A percentile compares a stretch with the other conserved stretches of the same genome.
These are phyloP conservation scores for Aselliscus stoliczkanus DNA, from an alignment of 2,797 vertebrate species.

Conservation along the genomic window DNA sequence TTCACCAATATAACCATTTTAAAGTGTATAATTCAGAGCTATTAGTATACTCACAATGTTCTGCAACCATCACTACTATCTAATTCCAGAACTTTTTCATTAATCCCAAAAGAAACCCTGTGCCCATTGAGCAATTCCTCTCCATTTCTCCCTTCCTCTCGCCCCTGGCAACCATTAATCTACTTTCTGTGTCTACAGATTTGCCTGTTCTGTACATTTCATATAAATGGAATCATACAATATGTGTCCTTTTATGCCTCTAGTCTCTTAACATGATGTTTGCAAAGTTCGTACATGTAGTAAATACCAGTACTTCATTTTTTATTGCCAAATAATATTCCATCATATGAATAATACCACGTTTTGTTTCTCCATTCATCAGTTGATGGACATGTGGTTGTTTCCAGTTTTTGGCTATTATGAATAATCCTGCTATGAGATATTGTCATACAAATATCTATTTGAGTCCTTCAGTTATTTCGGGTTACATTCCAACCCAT, in stretches of 20 bases:
- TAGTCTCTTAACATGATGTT: neutral
- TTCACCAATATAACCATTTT: neutral
- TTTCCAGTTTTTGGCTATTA: neutral
- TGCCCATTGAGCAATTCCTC: neutral
- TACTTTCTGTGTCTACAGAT: neutral
- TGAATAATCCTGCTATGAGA: neutral
- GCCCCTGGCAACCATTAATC: neutral
- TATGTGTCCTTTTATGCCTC: neutral
- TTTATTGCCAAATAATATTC: neutral
- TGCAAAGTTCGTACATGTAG: neutral
- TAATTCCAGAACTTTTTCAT: neutral
- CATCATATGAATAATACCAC: neutral
- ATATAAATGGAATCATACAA: neutral
- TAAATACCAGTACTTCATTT: neutral
- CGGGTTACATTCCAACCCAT: neutral
- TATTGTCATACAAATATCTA: neutral
- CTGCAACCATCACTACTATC: neutral
- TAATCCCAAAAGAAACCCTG: neutral
- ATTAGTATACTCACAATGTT: neutral
- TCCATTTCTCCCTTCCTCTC: neutral
- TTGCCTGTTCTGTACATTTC: neutral
- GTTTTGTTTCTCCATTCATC: neutral
- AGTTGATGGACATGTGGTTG: neutral
- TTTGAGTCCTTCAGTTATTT: neutral
- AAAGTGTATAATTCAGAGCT: neutral